These are phyloP conservation scores for Solea solea DNA, from an alignment of 2,113 vertebrate genomes.

Conservation along the genomic window DNA sequence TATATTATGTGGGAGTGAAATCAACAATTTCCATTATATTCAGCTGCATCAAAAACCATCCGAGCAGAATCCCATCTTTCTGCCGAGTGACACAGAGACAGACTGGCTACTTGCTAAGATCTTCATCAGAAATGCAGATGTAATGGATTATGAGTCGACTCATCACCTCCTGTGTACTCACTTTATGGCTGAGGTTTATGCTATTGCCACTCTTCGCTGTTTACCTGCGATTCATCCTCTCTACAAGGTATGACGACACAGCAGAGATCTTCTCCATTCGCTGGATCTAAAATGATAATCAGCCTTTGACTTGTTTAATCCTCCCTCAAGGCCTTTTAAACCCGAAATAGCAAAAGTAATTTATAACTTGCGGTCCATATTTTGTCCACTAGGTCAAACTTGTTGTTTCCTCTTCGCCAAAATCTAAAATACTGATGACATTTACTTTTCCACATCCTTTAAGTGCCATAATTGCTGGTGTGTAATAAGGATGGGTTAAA, in stretches of 20 bases:
- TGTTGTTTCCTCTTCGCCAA: too few species aligned
- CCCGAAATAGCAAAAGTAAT: too few species aligned
- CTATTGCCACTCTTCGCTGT: constrained; percentile 71
- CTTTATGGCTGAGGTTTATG: constrained; percentile 72
- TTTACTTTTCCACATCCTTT: too few species aligned
- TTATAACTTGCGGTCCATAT: too few species aligned
- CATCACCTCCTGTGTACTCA: constrained; percentile 79
- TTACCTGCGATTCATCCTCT: constrained; percentile 80
- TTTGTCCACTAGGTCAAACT: too few species aligned
- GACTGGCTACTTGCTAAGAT: constrained; percentile 84
- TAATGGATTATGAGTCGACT: constrained; percentile 67
- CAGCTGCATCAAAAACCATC: constrained; percentile 68
- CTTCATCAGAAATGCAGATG: constrained; percentile 77
- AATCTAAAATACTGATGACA: too few species aligned
- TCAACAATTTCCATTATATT: background rate
- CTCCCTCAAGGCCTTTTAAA: too few species aligned
- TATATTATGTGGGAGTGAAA: background rate
- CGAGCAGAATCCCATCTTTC: constrained; percentile 73
- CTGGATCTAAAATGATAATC: too few species aligned
- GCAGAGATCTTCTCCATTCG: background rate
- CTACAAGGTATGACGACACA: constrained; percentile 73
- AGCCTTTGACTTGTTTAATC: too few species aligned
- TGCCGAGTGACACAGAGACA: constrained; percentile 76
- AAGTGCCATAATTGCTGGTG: too few species aligned
- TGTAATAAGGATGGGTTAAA: too few species aligned